Percentiles rank a stretch among this genome's conserved stretches.
These are phyloP conservation scores for Sepiola atlantica DNA, from an alignment of 2,888 invertebrate genomes.

Conservation along the genomic window DNA sequence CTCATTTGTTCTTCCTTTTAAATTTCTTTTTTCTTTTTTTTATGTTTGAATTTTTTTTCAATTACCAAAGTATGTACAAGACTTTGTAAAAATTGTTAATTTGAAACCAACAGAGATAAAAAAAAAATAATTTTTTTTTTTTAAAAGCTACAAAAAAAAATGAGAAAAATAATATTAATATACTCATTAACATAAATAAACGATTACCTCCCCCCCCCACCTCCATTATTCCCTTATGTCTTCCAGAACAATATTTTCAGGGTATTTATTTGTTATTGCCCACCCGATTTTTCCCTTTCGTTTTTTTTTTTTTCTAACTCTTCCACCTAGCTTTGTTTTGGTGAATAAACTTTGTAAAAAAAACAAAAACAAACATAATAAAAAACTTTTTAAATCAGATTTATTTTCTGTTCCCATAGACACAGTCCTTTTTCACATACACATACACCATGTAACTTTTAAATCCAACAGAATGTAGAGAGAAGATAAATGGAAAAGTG, in stretches of 20 bases:
- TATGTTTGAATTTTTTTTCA: not conserved
- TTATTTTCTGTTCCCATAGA: not conserved
- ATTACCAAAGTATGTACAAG: not conserved
- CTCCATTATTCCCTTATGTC: not conserved
- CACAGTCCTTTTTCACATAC: not conserved
- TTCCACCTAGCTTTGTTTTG: not conserved
- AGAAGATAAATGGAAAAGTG: too few relatives aligned
- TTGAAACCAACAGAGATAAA: not conserved
- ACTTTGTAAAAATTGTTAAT: not conserved
- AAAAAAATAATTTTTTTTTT: not conserved
- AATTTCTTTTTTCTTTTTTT: not conserved
- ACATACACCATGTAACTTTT: too few relatives aligned
- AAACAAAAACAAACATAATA: not conserved
- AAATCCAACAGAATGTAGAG: too few relatives aligned
- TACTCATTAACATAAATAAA: not conserved
- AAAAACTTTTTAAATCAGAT: not conserved
- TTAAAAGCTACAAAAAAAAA: not conserved
- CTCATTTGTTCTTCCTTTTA: not conserved
- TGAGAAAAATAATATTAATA: too few relatives aligned
- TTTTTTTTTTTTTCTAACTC: not conserved
- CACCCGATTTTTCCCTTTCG: too few relatives aligned
- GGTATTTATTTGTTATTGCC: not conserved
- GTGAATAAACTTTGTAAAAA: not conserved
- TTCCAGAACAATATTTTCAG: conserved; percentile 7
- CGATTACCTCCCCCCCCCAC: not conserved